These are phyloP conservation scores for Nycteola revayana DNA, from an alignment of 2,888 invertebrate genomes.

Conservation along the genomic window DNA sequence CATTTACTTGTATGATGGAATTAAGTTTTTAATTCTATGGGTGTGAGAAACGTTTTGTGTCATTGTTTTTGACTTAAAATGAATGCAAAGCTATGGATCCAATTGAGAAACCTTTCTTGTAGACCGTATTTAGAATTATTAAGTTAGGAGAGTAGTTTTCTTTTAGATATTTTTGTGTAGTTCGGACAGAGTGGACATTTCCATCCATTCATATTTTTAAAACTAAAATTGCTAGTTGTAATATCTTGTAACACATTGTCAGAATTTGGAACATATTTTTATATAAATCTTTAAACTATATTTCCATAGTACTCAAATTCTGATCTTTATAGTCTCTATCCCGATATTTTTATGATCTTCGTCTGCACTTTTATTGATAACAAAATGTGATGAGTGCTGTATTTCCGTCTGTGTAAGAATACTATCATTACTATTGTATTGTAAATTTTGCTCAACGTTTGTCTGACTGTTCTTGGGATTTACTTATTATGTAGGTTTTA, in stretches of 20 bases:
- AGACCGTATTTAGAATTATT: conserved; percentile 47
- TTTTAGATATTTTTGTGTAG: conserved; percentile 64
- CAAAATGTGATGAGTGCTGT: conserved; percentile 15
- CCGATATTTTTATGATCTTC: no score
- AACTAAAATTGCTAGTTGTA: conserved; percentile 50
- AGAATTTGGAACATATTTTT: conserved; percentile 22
- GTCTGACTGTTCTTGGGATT: conserved; percentile 18
- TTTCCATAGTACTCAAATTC: no score
- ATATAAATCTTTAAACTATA: background rate
- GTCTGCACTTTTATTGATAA: background rate
- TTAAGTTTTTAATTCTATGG: conserved; percentile 14
- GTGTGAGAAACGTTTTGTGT: background rate
- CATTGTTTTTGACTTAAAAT: no score
- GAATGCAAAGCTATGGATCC: background rate
- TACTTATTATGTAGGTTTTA: conserved; percentile 19
- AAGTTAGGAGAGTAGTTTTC: conserved; percentile 56
- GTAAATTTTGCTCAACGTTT: conserved; percentile 19
- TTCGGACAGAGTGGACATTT: conserved; percentile 41
- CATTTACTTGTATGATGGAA: conserved; percentile 23
- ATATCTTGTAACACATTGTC: conserved; percentile 28
- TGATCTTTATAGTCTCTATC: no score
- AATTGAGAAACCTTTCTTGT: conserved; percentile 39
- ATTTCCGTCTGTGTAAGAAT: no score
- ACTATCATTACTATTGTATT: conserved; percentile 1
- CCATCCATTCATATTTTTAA: conserved; percentile 36